Evolutionary conservation across 2,888 invertebrate species (phyloP), one percentile per base, ranked within the genome.

Genomic region (Camptogramma bilineatum): DNA sequence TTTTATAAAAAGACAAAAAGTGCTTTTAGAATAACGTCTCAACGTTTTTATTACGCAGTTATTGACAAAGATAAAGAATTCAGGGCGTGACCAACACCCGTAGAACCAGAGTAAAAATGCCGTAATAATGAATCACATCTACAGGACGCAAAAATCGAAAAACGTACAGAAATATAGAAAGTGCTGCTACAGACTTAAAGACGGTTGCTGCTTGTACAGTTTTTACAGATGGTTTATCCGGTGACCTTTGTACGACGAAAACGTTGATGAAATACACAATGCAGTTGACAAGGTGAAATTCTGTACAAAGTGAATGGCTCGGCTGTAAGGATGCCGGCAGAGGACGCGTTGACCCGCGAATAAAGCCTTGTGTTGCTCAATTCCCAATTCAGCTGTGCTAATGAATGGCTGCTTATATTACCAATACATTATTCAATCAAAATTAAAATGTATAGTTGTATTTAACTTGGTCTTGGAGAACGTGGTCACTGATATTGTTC

Each of bases 241-340:
- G 77, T 79, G 81, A 82, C 82, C 82, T 81, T 80, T 72, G 75
- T 74, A 73, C 78, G 74, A 70, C 74, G 77, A 76, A 77, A 78
- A 78, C 79, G 79, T 78, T 81, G 83, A 81, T 78, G 82, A 81
- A 82, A 82, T 78, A 82, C 77, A 81, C 83, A 83, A 79, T 81
- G 79, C 79, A 79, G 82, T 83, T 82, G 83, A 81, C 89, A 89
- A 89, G 90, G 90, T 88, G 85, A 90, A 88, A 87, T 88, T 86
- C 83, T 77, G 81, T 78, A 82, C 79, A 70, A 79, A 89, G 89
- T 89, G 89, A 88, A 87, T 75, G 89, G 88, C 83, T 79, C 74
- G 73, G 75, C 78, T 76, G 76, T 75, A 86, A 84, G 85, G 85
- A 86, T 86, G 83, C 76, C 70, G 76, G 74, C 73, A 79, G 81